Evolutionary conservation across 2,797 vertebrate genomes (phyloP).

Genomic region (Catharus ustulatus): DNA sequence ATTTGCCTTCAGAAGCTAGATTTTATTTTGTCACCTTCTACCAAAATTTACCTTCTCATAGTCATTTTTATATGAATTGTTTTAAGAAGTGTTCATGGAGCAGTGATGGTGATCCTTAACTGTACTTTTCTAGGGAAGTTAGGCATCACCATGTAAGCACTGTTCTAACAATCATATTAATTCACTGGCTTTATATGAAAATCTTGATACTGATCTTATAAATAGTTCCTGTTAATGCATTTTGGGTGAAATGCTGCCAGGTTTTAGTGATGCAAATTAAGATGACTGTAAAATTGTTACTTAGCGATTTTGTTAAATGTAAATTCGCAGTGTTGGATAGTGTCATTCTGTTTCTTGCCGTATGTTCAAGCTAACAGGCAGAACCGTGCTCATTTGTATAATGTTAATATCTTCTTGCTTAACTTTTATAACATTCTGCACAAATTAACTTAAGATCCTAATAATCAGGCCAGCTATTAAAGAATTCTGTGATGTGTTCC

Average conservation of each 20-base stretch:
- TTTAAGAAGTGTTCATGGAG: neutral
- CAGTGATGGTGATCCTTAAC: neutral
- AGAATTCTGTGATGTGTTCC: constrained; percentile 66
- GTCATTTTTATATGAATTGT: neutral
- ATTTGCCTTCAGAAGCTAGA: neutral
- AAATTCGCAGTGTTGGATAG: constrained; percentile 73
- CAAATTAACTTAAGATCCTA: constrained; percentile 60
- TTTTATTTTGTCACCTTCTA: neutral
- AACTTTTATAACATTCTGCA: constrained; percentile 70
- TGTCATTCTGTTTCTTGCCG: constrained; percentile 75
- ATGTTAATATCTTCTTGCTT: constrained; percentile 75
- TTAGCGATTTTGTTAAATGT: constrained; percentile 77
- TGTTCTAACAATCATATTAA: constrained; percentile 54
- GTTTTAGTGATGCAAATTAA: constrained; percentile 80
- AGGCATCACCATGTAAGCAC: neutral
- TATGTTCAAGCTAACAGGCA: constrained; percentile 73
- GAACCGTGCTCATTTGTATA: constrained; percentile 75
- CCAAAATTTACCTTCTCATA: neutral
- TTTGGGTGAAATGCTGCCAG: constrained; percentile 74
- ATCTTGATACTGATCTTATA: constrained; percentile 72
- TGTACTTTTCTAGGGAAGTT: neutral
- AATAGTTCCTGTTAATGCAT: constrained; percentile 76
- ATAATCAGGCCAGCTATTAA: constrained; percentile 53
- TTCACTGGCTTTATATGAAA: constrained; percentile 65
- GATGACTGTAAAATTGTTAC: constrained; percentile 80